Evolutionary conservation across 1,140 invertebrate genomes (phyloP).

Genomic region (Drosophila arawakana): DNA sequence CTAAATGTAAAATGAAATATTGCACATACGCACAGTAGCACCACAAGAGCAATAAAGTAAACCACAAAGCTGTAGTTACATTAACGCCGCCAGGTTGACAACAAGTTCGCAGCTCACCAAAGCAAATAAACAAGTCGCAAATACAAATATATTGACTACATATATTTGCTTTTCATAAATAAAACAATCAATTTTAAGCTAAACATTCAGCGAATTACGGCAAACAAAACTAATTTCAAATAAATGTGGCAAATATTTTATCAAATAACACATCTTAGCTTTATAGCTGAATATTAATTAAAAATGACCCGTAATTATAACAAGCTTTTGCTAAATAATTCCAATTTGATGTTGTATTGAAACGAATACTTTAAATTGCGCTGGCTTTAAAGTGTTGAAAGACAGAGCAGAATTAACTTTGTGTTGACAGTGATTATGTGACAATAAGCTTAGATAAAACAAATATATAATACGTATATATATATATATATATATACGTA

Average conservation of each 20-base stretch:
- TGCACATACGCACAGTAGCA: conserved; percentile 44
- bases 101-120: conserved; percentile 9
- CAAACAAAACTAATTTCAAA: no score
- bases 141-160: not conserved
- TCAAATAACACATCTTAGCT: not conserved
- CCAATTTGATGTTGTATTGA: no score
- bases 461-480: not conserved
- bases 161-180: no score
- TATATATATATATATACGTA: not conserved
- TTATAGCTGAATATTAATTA: conserved; percentile 2
- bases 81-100: conserved; percentile 1
- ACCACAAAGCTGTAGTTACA: not conserved
- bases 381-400: no score
- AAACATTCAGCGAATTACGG: no score
- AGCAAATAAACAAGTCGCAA: not conserved
- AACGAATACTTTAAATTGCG: no score
- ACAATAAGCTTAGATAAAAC: conserved; percentile 51
- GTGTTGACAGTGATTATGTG: conserved; percentile 57
- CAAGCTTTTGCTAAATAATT: not conserved
- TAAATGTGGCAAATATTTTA: not conserved
- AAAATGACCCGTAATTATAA: no score
- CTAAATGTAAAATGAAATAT: conserved; percentile 38
- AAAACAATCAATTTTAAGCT: no score
- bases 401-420: conserved; percentile 22
- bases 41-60: conserved; percentile 21